These are phyloP conservation scores for Euwallacea fornicatus DNA, from an alignment of 1,140 invertebrate genomes.

Conservation along the genomic window DNA sequence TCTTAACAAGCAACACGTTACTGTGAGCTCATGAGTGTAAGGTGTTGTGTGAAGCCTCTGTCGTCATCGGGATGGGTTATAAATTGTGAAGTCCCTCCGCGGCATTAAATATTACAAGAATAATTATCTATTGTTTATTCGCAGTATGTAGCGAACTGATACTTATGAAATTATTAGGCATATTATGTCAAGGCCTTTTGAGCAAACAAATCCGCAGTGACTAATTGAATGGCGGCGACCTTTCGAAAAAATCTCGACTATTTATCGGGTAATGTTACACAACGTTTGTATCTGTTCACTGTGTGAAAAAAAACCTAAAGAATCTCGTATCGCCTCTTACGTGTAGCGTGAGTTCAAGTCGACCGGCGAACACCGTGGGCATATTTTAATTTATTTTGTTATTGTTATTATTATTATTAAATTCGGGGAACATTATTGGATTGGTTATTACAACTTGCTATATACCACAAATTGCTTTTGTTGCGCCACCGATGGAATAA, in stretches of 20 bases:
- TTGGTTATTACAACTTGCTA: too few species aligned
- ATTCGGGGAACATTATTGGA: too few species aligned
- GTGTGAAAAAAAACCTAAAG: constrained; percentile 24
- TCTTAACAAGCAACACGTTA: background rate
- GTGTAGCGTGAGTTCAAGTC: background rate
- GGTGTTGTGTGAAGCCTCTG: constrained; percentile 16
- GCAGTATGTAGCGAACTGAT: constrained; percentile 24
- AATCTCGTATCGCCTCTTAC: constrained; percentile 14
- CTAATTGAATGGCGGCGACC: constrained; percentile 32
- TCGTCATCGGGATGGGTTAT: constrained; percentile 16
- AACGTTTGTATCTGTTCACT: constrained; percentile 24
- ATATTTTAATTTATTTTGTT: constrained; percentile 2
- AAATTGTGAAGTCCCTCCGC: constrained; percentile 1
- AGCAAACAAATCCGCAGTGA: constrained; percentile 27
- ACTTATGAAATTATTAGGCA: constrained; percentile 31
- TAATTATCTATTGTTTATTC: constrained; percentile 32
- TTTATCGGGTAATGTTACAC: constrained; percentile 29
- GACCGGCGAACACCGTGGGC: background rate
- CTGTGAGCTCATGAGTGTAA: too few species aligned
- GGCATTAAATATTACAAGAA: constrained; percentile 13
- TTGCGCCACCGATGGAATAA: too few species aligned
- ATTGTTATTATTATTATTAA: background rate
- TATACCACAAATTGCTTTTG: too few species aligned
- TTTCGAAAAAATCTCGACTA: constrained; percentile 33
- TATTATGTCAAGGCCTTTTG: constrained; percentile 34